Conservation (phyloP, 2,797 vertebrate genomes). For the Ctenopoma multispine region DNA sequence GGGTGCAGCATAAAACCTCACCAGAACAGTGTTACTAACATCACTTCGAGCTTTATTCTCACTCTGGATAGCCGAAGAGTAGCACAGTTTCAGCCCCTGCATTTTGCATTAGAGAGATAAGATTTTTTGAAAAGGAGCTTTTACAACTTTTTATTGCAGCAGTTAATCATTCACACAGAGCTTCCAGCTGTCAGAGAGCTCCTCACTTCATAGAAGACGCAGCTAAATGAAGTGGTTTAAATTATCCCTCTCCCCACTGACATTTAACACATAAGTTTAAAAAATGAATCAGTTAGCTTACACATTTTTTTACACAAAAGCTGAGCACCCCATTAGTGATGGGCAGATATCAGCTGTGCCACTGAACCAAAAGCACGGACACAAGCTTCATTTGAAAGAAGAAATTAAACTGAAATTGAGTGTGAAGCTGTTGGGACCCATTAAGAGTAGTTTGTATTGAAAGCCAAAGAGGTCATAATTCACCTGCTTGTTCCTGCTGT, state of each 20-base stretch:
- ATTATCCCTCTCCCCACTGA: constrained; percentile 8
- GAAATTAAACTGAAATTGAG: constrained; percentile 46
- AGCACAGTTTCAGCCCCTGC: neutral
- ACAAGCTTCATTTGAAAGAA: constrained; percentile 28
- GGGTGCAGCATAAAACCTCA: too few relatives aligned
- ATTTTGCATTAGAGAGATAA: neutral
- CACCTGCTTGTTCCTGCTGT: too few relatives aligned
- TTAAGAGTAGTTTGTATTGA: constrained; percentile 39
- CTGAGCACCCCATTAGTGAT: constrained; percentile 14
- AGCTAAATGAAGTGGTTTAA: constrained; percentile 35
- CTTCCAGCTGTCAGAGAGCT: constrained; percentile 19
- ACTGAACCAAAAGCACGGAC: constrained; percentile 1
- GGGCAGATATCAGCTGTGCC: constrained; percentile 11
- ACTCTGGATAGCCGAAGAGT: neutral
- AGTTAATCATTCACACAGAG: constrained; percentile 37
- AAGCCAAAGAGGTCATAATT: constrained; percentile 1
- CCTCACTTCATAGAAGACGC: constrained; percentile 3
- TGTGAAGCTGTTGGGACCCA: constrained; percentile 39
- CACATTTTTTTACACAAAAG: constrained; percentile 6
- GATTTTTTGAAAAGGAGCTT: neutral
- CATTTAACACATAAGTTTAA: constrained; percentile 11
- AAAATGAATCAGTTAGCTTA: constrained; percentile 14
- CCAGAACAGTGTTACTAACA: too few relatives aligned
- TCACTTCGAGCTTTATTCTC: too few relatives aligned
- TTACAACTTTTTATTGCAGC: constrained; percentile 12